A percentile compares a stretch with the other conserved stretches of the same genome.
These are phyloP conservation scores for Sipha flava DNA, from an alignment of 1,140 invertebrate genomes.

Conservation along the genomic window DNA sequence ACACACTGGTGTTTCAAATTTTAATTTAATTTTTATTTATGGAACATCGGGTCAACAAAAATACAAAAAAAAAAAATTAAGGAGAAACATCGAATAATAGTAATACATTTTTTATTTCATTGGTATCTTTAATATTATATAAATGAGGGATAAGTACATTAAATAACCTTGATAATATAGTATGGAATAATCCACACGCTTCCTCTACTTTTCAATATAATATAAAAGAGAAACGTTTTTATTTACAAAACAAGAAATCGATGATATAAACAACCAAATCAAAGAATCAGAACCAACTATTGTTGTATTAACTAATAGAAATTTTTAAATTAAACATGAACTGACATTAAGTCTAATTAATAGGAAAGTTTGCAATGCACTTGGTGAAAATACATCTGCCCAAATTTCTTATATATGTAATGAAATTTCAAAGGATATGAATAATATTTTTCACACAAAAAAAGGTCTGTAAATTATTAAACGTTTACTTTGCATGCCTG, in stretches of 20 bases:
- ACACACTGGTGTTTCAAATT: too few species aligned
- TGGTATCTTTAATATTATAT: constrained; percentile 19
- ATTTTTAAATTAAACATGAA: not conserved
- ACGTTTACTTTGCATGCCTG: constrained; percentile 27
- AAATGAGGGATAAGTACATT: not conserved
- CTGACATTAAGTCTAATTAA: not conserved
- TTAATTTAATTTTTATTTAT: not conserved
- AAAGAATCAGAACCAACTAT: not conserved
- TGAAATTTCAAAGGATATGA: constrained; percentile 16
- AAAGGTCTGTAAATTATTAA: not conserved
- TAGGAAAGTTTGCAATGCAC: not conserved
- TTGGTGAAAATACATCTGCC: not conserved
- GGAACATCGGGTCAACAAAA: not conserved
- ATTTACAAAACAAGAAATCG: not conserved
- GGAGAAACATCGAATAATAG: not conserved
- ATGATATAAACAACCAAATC: not conserved
- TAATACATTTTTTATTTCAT: constrained; percentile 19
- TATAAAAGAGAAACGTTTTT: not conserved
- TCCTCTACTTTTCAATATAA: constrained; percentile 12
- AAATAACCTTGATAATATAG: constrained; percentile 3
- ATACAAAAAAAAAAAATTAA: constrained; percentile 31
- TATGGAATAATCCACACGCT: constrained; percentile 29
- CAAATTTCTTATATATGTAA: constrained; percentile 32
- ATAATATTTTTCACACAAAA: not conserved
- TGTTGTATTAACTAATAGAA: not conserved